Evolutionary conservation across 1,140 invertebrate genomes (phyloP).

Genomic region (Sipha flava): DNA sequence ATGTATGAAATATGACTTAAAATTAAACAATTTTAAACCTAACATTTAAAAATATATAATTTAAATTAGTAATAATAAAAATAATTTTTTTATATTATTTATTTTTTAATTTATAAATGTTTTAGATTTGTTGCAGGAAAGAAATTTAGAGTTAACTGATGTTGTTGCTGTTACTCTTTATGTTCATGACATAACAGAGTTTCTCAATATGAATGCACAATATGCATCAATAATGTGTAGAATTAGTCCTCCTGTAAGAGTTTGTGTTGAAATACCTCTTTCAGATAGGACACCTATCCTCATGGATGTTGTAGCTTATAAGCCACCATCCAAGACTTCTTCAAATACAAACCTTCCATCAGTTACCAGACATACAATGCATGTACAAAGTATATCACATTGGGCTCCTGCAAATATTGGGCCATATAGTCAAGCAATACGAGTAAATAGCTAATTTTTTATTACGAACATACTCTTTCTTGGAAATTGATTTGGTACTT

Average conservation of each 20-base stretch:
- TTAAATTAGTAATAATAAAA: too few relatives aligned
- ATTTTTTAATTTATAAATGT: too few relatives aligned
- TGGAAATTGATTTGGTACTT: neutral
- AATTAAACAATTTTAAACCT: too few relatives aligned
- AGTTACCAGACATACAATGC: conserved; percentile 62
- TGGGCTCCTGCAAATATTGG: conserved; percentile 95
- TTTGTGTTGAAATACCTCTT: conserved; percentile 75
- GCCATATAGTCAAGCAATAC: conserved; percentile 85
- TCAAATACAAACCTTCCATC: conserved; percentile 36
- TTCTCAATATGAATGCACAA: conserved; percentile 63
- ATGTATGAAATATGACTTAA: too few relatives aligned
- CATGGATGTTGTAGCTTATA: conserved; percentile 67
- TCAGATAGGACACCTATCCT: conserved; percentile 61
- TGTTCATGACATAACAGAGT: conserved; percentile 70
- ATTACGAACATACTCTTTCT: neutral
- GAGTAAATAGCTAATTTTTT: conserved; percentile 48
- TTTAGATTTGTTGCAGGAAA: conserved; percentile 17
- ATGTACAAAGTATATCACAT: conserved; percentile 88
- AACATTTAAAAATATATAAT: too few relatives aligned
- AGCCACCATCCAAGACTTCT: conserved; percentile 35
- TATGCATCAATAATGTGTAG: conserved; percentile 67
- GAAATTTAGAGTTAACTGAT: conserved; percentile 43
- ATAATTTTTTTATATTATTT: neutral
- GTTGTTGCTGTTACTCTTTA: conserved; percentile 73
- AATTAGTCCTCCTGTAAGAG: conserved; percentile 75